A percentile compares a stretch with the other conserved stretches of the same genome.
Conservation (phyloP, 2,888 invertebrate species). For the Dioctria rufipes region DNA sequence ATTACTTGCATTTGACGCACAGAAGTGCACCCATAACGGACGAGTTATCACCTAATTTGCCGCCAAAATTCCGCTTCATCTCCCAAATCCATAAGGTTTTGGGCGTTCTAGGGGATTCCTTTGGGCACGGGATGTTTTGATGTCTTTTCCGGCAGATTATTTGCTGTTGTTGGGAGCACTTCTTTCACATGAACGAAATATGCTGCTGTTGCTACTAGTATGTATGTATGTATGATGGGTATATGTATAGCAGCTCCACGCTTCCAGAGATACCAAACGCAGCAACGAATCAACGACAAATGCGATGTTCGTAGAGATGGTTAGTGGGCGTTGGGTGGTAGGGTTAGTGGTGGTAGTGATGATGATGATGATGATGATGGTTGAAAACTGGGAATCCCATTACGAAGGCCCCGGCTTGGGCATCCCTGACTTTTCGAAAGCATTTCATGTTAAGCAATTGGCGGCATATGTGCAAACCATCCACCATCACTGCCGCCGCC, state of each 20-base stretch:
- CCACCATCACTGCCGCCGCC: background rate
- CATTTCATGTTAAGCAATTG: slow-evolving; percentile 53
- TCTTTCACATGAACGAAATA: slow-evolving; percentile 50
- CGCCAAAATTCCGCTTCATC: slow-evolving; percentile 52
- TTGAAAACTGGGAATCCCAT: slow-evolving; percentile 17
- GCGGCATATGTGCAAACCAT: slow-evolving; percentile 53
- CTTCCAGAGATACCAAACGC: slow-evolving; percentile 25
- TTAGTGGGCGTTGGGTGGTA: too few relatives aligned
- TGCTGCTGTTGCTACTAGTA: slow-evolving; percentile 10
- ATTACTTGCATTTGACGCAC: slow-evolving; percentile 57
- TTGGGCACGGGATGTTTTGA: slow-evolving; percentile 47
- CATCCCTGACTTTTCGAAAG: slow-evolving; percentile 40
- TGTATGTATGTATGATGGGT: too few relatives aligned
- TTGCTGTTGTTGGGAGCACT: slow-evolving; percentile 19
- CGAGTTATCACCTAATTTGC: slow-evolving; percentile 57
- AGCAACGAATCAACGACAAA: background rate
- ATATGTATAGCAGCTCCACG: background rate
- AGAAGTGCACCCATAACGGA: slow-evolving; percentile 57
- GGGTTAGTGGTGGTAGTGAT: too few relatives aligned
- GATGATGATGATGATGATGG: background rate
- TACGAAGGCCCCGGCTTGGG: slow-evolving; percentile 16
- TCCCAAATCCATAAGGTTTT: slow-evolving; percentile 30
- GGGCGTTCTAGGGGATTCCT: slow-evolving; percentile 8
- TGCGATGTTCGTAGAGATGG: too few relatives aligned
- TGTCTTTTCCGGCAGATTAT: slow-evolving; percentile 31